A percentile compares a stretch with the other conserved stretches of the same genome.
Evolutionary conservation across 1,140 invertebrate genomes (phyloP).

Genomic region (Leptinotarsa lineolata): DNA sequence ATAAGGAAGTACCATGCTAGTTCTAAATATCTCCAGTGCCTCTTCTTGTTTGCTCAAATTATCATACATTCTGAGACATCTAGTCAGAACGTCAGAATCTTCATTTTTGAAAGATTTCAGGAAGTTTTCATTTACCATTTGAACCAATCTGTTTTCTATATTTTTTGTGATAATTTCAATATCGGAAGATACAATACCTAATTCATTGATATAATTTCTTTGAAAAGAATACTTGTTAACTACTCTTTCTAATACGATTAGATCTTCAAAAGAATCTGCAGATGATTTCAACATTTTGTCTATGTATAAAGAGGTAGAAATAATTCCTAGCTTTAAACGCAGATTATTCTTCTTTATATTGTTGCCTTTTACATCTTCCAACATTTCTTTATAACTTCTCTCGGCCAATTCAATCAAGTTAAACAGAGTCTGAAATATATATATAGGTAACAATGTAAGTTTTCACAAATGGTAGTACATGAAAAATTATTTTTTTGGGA

Average conservation of each 20-base stretch:
- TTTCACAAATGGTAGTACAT: neutral
- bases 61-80: conserved; percentile 69
- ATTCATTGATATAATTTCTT: conserved; percentile 67
- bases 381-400: conserved; percentile 36
- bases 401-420: conserved; percentile 41
- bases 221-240: conserved; percentile 65
- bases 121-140: conserved; percentile 65
- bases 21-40: conserved; percentile 73
- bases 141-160: conserved; percentile 62
- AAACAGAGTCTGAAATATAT: conserved; percentile 37
- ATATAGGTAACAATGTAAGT: neutral
- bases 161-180: conserved; percentile 55
- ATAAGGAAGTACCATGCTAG: conserved; percentile 72
- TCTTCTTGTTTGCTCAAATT: conserved; percentile 69
- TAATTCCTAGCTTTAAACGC: conserved; percentile 44
- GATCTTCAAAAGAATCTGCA: conserved; percentile 38
- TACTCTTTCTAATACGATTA: conserved; percentile 59
- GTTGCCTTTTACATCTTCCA: conserved; percentile 42
- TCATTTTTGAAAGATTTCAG: conserved; percentile 63
- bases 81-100: conserved; percentile 61
- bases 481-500: neutral
- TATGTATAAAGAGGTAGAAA: conserved; percentile 42
- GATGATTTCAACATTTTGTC: conserved; percentile 41
- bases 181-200: conserved; percentile 59
- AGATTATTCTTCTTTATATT: conserved; percentile 41